Evolutionary conservation across 2,113 vertebrate genomes (phyloP), one percentile per base, ranked within the genome.

Genomic region (Pomatostomus ruficeps): DNA sequence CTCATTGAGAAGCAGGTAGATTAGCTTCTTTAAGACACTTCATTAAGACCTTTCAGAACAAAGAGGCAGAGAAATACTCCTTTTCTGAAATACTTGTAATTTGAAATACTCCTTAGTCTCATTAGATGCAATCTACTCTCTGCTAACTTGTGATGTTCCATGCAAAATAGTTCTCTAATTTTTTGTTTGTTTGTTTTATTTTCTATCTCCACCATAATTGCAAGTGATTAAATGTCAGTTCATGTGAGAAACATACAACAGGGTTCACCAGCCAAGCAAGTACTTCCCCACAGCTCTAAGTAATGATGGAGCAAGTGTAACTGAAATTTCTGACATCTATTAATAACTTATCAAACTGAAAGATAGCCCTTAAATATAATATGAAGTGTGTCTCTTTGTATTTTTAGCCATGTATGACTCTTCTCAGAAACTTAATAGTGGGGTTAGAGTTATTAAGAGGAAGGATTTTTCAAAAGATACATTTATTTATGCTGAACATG

Each of bases 281-380:
- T 65, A 58, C 59, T 83, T 94, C 62, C 66, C 18, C 49, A 72
- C 14, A 83, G n/a, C 42, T 92, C 65, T 93, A 83, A 92, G 51
- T 48, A 88, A 46, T 36, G 51, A 79, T 65, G 75, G 38, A 80
- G 15, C 38, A 93, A 91, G 82, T 38, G 57, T 45, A 81, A 83
- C 42, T 92, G 73, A 91, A 90, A 76, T 96, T 91, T 89, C 57
- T 86, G 81, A 33, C 49, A 52, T 76, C 33, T 79, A 59, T 83
- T 95, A 94, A 86, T 76, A 92, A 91, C 82, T 92, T 83, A 78
- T 33, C 67, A 93, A 68, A 66, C 24, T 62, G 46, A 93, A 94
- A 85, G 73, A 45, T 68, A 82, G 48, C 35, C 94, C 20, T 72
- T 88, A 89, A 94, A 89, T 88, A 40, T 38, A 82, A 36, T 35